Conservation (phyloP, 1,140 invertebrate species). For the Bombyx mandarina region DNA sequence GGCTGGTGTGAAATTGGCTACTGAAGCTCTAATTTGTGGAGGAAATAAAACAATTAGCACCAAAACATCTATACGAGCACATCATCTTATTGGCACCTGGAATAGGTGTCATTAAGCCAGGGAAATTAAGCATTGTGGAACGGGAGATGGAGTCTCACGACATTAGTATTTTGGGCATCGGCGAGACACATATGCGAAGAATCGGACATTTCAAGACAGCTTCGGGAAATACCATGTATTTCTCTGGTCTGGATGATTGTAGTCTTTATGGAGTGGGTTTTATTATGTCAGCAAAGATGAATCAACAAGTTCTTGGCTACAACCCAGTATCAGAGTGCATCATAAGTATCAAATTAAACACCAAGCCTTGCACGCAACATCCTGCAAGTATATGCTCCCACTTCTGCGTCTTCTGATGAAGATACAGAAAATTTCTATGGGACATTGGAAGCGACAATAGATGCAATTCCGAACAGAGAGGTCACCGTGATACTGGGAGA, state of each 20-base stretch:
- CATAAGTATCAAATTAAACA: constrained; percentile 11
- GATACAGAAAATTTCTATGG: constrained; percentile 16
- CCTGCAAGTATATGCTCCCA: constrained; percentile 16
- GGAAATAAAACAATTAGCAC: background rate
- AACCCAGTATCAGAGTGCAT: constrained; percentile 1
- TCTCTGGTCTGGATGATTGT: background rate
- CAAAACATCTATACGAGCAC: background rate
- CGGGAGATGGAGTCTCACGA: background rate
- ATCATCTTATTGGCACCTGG: background rate
- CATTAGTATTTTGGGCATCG: background rate
- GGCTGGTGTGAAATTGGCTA: constrained; percentile 1
- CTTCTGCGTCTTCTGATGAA: constrained; percentile 8
- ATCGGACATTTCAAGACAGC: background rate
- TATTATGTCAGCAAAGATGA: background rate
- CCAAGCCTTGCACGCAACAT: constrained; percentile 13
- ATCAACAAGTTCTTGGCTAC: background rate
- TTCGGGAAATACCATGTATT: constrained; percentile 1
- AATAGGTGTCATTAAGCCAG: background rate
- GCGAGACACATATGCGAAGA: constrained; percentile 1
- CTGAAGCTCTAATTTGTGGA: background rate
- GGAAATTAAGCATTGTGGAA: background rate
- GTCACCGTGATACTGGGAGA: constrained; percentile 18
- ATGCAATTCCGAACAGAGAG: constrained; percentile 14
- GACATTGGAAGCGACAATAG: constrained; percentile 2
- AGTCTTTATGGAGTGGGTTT: background rate